Percentiles rank a stretch among this genome's conserved stretches.
Evolutionary conservation across 2,113 vertebrate species (phyloP).

Genomic region (Sceloporus undulatus): DNA sequence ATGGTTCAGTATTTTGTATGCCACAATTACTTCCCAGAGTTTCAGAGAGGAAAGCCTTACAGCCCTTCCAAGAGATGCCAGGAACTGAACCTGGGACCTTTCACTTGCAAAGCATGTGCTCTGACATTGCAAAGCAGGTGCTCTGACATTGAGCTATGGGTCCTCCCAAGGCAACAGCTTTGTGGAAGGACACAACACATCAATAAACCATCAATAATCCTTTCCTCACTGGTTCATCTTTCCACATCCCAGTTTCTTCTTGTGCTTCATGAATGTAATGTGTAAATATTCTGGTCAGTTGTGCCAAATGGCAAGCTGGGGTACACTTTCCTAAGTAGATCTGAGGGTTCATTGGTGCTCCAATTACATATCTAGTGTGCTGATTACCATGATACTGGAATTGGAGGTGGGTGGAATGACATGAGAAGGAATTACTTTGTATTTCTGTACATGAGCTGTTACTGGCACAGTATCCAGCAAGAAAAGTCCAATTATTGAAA

Average conservation of each 20-base stretch:
- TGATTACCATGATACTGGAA: not conserved
- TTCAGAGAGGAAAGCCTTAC: not conserved
- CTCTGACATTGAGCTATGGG: not conserved
- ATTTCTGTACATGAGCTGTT: not conserved
- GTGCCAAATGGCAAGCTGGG: not conserved
- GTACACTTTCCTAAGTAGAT: not conserved
- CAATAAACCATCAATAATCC: not conserved
- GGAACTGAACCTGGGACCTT: not conserved
- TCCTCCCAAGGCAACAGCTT: not conserved
- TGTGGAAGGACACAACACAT: not conserved
- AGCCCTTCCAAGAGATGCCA: too few relatives aligned
- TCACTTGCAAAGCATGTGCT: not conserved
- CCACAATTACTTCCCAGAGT: not conserved
- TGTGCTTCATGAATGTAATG: not conserved
- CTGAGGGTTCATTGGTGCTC: not conserved
- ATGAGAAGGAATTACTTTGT: not conserved
- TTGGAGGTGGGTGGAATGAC: not conserved
- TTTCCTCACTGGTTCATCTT: not conserved
- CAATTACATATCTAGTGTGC: not conserved
- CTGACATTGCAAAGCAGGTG: too few relatives aligned
- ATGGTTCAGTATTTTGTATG: too few relatives aligned
- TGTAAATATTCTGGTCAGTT: not conserved
- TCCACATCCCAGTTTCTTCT: not conserved
- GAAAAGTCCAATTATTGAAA: not conserved
- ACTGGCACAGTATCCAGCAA: not conserved